A percentile compares a stretch with the other conserved stretches of the same genome.
These are phyloP conservation scores for Rhineura floridana DNA, from an alignment of 2,113 vertebrate genomes.

Conservation along the genomic window DNA sequence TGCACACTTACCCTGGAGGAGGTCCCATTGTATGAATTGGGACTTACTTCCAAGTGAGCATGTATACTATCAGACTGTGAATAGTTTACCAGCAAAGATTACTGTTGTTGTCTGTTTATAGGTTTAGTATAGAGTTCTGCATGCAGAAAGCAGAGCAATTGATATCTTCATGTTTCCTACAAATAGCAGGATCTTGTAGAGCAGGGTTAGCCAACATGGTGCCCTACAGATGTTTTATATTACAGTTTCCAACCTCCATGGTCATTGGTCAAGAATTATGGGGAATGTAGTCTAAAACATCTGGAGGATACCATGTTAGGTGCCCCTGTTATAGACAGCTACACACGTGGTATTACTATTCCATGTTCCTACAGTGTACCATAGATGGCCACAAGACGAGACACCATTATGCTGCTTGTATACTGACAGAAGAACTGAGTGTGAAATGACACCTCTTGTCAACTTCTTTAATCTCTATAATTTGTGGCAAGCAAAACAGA, in stretches of 20 bases:
- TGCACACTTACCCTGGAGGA: too few species aligned
- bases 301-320: too few species aligned
- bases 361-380: not conserved
- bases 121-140: not conserved
- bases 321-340: not conserved
- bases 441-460: not conserved
- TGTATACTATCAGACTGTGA: not conserved
- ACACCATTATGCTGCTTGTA: not conserved
- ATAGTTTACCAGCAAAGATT: not conserved
- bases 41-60: too few species aligned
- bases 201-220: too few species aligned
- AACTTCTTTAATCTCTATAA: slow-evolving; percentile 28
- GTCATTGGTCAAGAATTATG: too few species aligned
- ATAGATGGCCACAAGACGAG: not conserved
- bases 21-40: too few species aligned
- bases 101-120: not conserved
- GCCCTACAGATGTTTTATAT: too few species aligned
- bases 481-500: not conserved
- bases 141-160: not conserved
- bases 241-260: too few species aligned
- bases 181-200: not conserved
- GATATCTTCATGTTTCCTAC: not conserved
- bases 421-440: slow-evolving; percentile 9
- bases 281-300: too few species aligned
- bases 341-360: not conserved